Conservation (phyloP, 2,797 vertebrate genomes). For the Eulemur coronatus region DNA sequence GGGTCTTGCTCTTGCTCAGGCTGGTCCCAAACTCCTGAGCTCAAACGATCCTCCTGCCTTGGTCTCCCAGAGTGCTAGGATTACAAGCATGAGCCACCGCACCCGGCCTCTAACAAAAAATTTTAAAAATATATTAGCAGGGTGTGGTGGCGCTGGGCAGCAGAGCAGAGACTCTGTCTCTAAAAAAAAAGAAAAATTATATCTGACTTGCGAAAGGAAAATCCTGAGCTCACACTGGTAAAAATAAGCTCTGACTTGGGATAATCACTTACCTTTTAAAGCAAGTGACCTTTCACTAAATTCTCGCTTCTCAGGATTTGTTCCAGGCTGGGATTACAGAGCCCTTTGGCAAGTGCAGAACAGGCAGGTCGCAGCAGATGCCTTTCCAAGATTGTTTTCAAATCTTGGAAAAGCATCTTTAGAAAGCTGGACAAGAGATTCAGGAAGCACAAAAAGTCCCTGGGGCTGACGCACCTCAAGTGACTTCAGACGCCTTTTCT, state of each 20-base stretch:
- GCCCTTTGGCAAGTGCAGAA: neutral
- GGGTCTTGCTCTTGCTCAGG: too few relatives aligned
- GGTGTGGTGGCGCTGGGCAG: neutral
- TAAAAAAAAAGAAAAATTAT: neutral
- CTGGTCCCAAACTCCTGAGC: too few relatives aligned
- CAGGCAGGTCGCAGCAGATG: neutral
- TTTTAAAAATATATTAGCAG: neutral
- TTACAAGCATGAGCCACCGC: too few relatives aligned
- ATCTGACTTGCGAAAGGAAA: neutral
- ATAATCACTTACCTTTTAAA: neutral
- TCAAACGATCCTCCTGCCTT: too few relatives aligned
- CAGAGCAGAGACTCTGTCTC: neutral
- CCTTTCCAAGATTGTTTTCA: neutral
- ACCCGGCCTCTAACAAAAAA: neutral
- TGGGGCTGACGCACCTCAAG: fast-evolving
- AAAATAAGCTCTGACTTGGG: neutral
- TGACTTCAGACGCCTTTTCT: neutral
- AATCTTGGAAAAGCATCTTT: neutral
- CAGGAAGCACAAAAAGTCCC: neutral
- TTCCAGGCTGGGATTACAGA: neutral
- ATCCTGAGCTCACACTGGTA: neutral
- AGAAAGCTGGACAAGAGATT: neutral
- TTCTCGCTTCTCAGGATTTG: neutral
- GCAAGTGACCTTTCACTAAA: neutral
- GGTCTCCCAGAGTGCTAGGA: too few relatives aligned